Percentiles rank a stretch among this genome's conserved stretches.
Conservation (phyloP, 2,113 vertebrate species). For the Ancistrus triradiatus region DNA sequence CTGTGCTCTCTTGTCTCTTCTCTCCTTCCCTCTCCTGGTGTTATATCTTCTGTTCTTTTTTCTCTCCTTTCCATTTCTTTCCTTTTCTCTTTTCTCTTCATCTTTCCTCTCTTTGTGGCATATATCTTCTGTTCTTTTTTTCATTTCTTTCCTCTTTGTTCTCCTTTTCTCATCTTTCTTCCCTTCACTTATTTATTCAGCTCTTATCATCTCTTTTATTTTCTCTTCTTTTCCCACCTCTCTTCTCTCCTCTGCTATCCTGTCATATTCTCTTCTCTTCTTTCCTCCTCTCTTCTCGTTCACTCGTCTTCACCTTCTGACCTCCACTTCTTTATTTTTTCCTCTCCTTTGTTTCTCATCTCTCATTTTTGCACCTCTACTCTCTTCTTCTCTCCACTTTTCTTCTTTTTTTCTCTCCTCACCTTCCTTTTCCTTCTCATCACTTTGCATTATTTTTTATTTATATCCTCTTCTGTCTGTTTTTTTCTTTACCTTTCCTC, state of each 20-base stretch:
- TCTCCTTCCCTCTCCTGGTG: neutral
- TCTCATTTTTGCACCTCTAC: too few species aligned
- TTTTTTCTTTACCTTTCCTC: neutral
- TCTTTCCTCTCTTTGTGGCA: neutral
- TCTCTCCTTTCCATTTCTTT: neutral
- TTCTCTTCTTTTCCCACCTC: neutral
- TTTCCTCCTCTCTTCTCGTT: too few species aligned
- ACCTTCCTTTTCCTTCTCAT: neutral
- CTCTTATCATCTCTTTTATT: neutral
- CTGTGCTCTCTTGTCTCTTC: neutral
- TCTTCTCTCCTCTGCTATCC: neutral
- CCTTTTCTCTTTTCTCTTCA: neutral
- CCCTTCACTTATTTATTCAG: neutral
- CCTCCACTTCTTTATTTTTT: neutral
- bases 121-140: neutral
- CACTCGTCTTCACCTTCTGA: neutral
- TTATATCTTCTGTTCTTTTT: neutral
- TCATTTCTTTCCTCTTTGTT: slow-evolving; percentile 17
- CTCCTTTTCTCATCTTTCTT: neutral
- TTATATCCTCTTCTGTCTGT: neutral
- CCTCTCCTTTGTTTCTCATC: neutral
- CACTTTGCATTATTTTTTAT: neutral
- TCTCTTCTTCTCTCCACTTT: neutral
- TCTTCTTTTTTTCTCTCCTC: neutral
- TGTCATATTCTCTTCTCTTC: too few species aligned